Percentiles rank a stretch among this genome's conserved stretches.
phyloP scores from a whole-genome alignment of 2,113 vertebrate genomes.

The Ellobius talpinus region DNA sequence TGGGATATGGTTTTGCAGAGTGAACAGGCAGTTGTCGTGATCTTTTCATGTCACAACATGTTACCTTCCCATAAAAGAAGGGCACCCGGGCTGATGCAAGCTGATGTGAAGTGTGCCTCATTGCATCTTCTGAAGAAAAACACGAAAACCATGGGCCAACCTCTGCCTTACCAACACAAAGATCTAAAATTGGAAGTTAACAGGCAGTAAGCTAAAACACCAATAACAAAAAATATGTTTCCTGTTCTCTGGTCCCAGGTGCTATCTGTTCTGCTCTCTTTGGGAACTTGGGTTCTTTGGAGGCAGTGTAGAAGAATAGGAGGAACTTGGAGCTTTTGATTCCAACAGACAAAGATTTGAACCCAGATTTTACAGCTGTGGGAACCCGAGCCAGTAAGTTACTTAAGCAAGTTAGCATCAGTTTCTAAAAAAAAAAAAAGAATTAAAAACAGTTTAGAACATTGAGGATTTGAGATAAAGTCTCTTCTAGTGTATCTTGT shows the following conservation, averaged over 20 bases:
- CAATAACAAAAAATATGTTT: too few species aligned
- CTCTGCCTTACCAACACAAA: background rate
- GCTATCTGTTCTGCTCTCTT: background rate
- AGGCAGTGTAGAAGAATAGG: background rate
- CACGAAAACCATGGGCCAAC: background rate
- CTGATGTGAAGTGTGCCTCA: constrained; percentile 31
- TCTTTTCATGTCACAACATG: background rate
- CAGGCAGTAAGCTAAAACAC: background rate
- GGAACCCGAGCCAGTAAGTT: background rate
- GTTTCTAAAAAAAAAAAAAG: background rate
- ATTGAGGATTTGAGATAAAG: background rate
- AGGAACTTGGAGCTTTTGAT: background rate
- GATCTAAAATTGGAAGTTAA: background rate
- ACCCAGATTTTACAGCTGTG: background rate
- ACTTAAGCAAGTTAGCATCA: background rate
- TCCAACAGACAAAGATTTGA: background rate
- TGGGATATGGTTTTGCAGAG: background rate
- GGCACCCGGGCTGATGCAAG: background rate
- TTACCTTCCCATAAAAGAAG: constrained; percentile 18
- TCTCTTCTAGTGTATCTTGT: background rate
- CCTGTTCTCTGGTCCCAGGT: background rate
- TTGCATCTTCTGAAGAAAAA: background rate
- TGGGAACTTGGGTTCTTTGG: background rate
- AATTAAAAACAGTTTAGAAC: background rate
- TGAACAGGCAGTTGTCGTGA: background rate